phyloP scores from a whole-genome alignment of 2,113 vertebrate genomes.

The Eleginops maclovinus region DNA sequence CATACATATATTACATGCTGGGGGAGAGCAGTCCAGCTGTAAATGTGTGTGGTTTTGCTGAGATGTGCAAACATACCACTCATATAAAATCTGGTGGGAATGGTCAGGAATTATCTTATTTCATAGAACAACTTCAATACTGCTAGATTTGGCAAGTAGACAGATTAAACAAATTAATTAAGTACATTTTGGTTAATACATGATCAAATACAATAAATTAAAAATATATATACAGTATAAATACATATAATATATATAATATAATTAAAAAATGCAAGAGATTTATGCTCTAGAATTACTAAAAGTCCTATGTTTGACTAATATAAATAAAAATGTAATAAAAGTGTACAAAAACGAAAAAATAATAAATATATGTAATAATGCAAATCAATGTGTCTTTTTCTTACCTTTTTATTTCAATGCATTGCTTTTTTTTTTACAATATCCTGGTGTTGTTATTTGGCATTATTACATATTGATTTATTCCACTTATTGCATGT shows the following conservation, averaged over 20 bases:
- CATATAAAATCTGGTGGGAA: conserved; percentile 4
- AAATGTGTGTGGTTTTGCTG: neutral
- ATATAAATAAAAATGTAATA: neutral
- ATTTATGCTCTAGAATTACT: neutral
- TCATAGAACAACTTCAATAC: neutral
- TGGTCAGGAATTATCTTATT: conserved; percentile 12
- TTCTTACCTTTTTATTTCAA: conserved; percentile 13
- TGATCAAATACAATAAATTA: too few relatives aligned
- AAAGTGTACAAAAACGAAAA: neutral
- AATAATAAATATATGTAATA: conserved; percentile 8
- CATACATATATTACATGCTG: conserved; percentile 81
- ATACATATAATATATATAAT: too few relatives aligned
- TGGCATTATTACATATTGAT: conserved; percentile 58
- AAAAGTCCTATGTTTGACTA: neutral
- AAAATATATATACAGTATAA: too few relatives aligned
- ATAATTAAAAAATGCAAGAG: neutral
- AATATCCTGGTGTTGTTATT: conserved; percentile 41
- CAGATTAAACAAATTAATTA: neutral
- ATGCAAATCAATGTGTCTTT: conserved; percentile 16
- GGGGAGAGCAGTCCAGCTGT: conserved; percentile 70
- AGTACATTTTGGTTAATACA: too few relatives aligned
- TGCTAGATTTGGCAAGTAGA: neutral
- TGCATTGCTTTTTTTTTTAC: conserved; percentile 5
- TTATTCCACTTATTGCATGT: conserved; percentile 66
- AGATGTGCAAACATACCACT: neutral